These are phyloP conservation scores for Galerucella nymphaeae DNA, from an alignment of 2,888 invertebrate genomes.

Conservation along the genomic window DNA sequence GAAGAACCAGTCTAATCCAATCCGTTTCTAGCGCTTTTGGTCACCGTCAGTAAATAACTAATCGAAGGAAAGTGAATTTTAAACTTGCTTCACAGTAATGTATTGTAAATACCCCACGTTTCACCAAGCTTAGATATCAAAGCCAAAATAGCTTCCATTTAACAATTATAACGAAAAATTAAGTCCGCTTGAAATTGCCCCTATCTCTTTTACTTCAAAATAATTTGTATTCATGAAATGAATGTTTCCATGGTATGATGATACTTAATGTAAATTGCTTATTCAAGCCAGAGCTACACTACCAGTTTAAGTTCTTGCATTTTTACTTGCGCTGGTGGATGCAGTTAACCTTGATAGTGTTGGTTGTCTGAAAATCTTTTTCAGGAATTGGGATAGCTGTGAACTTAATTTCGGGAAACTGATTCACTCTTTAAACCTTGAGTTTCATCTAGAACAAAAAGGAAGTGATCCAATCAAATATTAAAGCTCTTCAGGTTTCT, in stretches of 20 bases:
- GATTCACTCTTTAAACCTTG: too few relatives aligned
- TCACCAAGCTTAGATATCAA: conserved; percentile 13
- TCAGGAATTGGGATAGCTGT: too few relatives aligned
- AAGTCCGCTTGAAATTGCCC: conserved; percentile 35
- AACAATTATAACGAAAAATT: conserved; percentile 36
- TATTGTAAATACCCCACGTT: background rate
- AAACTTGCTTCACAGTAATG: background rate
- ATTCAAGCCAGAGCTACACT: conserved; percentile 25
- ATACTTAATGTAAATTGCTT: conserved; percentile 46
- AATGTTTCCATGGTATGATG: conserved; percentile 40
- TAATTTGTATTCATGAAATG: conserved; percentile 49
- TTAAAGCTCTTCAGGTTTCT: too few relatives aligned
- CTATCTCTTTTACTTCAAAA: conserved; percentile 39
- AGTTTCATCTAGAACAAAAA: too few relatives aligned
- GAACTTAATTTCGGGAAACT: too few relatives aligned
- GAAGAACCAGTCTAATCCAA: too few relatives aligned
- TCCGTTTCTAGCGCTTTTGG: background rate
- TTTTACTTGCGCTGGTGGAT: conserved; percentile 23
- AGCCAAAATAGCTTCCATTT: conserved; percentile 26
- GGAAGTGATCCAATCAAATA: too few relatives aligned
- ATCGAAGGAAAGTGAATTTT: background rate
- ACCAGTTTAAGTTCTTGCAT: conserved; percentile 28
- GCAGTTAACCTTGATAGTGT: too few relatives aligned
- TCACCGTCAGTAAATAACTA: background rate
- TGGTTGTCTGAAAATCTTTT: too few relatives aligned